These are phyloP conservation scores for Peromyscus attwateri DNA, from an alignment of 2,797 vertebrate genomes.

Conservation along the genomic window DNA sequence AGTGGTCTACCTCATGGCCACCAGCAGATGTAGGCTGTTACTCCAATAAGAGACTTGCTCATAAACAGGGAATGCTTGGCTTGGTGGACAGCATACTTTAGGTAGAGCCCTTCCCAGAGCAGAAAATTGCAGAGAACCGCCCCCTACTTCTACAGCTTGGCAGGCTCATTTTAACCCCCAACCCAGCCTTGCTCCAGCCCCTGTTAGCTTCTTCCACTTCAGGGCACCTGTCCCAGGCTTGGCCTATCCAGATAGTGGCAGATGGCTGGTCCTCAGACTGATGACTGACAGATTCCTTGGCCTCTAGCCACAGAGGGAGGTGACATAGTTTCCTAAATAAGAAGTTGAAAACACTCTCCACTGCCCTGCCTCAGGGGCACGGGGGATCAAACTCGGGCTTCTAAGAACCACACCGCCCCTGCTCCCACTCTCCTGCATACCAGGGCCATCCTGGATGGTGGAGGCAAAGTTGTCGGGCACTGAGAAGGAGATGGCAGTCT, in stretches of 20 bases:
- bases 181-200: background rate
- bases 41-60: background rate
- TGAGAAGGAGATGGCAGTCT: background rate
- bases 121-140: background rate
- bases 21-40: background rate
- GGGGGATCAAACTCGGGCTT: background rate
- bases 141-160: background rate
- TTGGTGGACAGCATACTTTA: background rate
- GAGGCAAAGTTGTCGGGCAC: background rate
- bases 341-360: background rate
- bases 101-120: too few species aligned
- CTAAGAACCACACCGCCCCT: background rate
- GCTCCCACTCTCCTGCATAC: background rate
- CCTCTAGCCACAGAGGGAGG: constrained; percentile 57
- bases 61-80: background rate
- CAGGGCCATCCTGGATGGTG: background rate
- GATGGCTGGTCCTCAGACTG: background rate
- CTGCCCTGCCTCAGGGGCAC: accelerated
- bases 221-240: constrained; percentile 22
- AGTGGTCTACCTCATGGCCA: background rate
- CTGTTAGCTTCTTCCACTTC: background rate
- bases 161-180: background rate
- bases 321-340: background rate
- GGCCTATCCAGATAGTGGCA: background rate
- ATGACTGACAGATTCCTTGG: background rate